Percentiles rank a stretch among this genome's conserved stretches.
Conservation (phyloP, 2,113 vertebrate species). For the Mastomys coucha region DNA sequence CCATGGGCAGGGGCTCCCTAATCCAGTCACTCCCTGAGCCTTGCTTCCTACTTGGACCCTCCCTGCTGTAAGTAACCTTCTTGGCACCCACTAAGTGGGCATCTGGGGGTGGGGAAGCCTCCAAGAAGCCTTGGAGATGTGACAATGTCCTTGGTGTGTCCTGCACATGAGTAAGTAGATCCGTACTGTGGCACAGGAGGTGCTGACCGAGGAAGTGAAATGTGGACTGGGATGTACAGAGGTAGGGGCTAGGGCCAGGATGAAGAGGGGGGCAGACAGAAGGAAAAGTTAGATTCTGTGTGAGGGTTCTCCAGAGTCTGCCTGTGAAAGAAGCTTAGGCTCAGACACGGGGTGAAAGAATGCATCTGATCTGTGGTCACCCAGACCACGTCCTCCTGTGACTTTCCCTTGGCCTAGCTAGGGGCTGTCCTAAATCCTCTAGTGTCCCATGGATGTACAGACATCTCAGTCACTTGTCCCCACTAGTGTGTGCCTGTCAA, state of each 20-base stretch:
- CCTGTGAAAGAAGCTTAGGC: background rate
- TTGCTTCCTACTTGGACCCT: background rate
- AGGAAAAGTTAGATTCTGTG: background rate
- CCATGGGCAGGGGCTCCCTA: too few species aligned
- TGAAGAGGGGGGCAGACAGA: background rate
- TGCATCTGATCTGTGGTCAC: background rate
- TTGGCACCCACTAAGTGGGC: background rate
- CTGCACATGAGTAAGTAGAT: background rate
- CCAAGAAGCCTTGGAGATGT: background rate
- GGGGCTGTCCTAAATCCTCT: too few species aligned
- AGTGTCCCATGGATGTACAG: accelerated
- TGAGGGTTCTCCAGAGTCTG: background rate
- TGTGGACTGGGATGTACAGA: background rate
- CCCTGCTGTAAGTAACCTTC: background rate
- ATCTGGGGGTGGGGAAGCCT: background rate
- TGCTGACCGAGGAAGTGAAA: background rate
- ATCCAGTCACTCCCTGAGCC: background rate
- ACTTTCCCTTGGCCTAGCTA: background rate
- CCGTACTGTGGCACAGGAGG: background rate
- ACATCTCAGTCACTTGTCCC: too few species aligned
- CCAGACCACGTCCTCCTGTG: too few species aligned
- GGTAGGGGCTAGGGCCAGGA: background rate
- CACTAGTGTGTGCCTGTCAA: background rate
- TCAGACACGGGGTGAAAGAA: background rate
- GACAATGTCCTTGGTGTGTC: background rate